A percentile compares a stretch with the other conserved stretches of the same genome.
Evolutionary conservation across 1,140 invertebrate genomes (phyloP).

Genomic region (Spodoptera litura): DNA sequence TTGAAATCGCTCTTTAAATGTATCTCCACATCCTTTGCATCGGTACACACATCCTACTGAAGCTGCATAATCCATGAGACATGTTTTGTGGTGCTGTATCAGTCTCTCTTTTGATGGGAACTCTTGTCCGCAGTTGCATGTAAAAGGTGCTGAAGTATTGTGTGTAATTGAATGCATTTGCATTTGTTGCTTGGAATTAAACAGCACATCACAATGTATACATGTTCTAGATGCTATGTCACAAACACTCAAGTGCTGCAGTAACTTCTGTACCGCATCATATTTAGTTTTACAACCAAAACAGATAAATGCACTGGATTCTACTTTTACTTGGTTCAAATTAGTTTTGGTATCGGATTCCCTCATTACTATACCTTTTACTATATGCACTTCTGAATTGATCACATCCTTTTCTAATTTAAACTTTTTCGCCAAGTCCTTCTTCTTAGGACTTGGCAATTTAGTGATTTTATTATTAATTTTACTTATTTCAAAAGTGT

Average conservation of each 20-base stretch:
- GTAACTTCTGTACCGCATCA: constrained; percentile 68
- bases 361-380: constrained; percentile 72
- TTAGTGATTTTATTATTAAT: constrained; percentile 62
- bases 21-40: constrained; percentile 75
- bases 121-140: constrained; percentile 71
- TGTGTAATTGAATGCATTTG: constrained; percentile 67
- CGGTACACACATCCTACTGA: constrained; percentile 66
- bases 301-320: constrained; percentile 30
- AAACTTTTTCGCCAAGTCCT: constrained; percentile 60
- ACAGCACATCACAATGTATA: constrained; percentile 68
- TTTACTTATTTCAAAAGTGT: constrained; percentile 53
- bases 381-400: constrained; percentile 74
- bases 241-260: constrained; percentile 74
- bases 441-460: constrained; percentile 72
- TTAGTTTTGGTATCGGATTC: constrained; percentile 63
- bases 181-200: constrained; percentile 77
- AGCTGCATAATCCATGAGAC: constrained; percentile 66
- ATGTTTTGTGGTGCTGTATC: constrained; percentile 65
- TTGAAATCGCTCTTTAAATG: constrained; percentile 70
- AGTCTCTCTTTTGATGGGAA: constrained; percentile 65
- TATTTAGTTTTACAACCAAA: constrained; percentile 40
- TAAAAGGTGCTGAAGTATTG: constrained; percentile 58
- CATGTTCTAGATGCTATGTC: constrained; percentile 72
- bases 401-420: constrained; percentile 76
- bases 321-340: constrained; percentile 50